Base-by-base conservation (phyloP, 1,140 invertebrate genomes). In the Penaeus chinensis region DNA sequence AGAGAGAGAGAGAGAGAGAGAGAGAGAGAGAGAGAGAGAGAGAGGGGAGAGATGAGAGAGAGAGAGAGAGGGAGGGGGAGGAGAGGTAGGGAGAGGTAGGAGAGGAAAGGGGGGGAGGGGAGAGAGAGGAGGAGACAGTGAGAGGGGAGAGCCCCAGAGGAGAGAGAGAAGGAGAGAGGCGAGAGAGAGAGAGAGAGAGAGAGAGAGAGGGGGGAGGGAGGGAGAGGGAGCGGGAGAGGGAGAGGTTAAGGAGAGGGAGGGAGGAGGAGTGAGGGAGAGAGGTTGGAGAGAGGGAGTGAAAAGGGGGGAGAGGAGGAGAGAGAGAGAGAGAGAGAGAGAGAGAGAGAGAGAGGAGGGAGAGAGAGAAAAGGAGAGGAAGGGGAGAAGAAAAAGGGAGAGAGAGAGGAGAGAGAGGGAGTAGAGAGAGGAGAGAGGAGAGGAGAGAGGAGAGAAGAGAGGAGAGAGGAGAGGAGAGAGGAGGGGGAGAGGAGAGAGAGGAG, bases 391-490 rank as follows among this genome's bases (percentile, higher is more conserved):
- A 20, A 42, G 37, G 20, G 76, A 37, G 37, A 20, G 76, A 77
- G 37, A 42, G 37, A 42, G 37, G 20, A 10, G 24, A 10, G 20
- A 20, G 24, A 27, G 24, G 11, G 24, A n/a, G 74, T 10, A 10
- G 62, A 24, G 62, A 16, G 62, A 24, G 27, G 62, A 54, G 62
- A 24, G 62, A 54, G 27, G 62, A 24, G 27, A 54, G 62, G 27
- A 82, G 54, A 82, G 80, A 65, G 62, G 80, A 82, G 80, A 82
- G 54, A 65, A 65, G 80, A 65, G 62, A 32, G 80, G 37, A 61
- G 62, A 54, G 62, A 65, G 60, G 62, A 54, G 27, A 27, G 62
- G 27, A 65, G 62, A 65, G 27, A 24, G 62, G 62, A 13, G 19
- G 80, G 62, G 18, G 20, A 27, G 16, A 27, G 27, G 54, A 3